These are phyloP conservation scores for Drosophila baimaii DNA, from an alignment of 1,140 invertebrate genomes.

Conservation along the genomic window DNA sequence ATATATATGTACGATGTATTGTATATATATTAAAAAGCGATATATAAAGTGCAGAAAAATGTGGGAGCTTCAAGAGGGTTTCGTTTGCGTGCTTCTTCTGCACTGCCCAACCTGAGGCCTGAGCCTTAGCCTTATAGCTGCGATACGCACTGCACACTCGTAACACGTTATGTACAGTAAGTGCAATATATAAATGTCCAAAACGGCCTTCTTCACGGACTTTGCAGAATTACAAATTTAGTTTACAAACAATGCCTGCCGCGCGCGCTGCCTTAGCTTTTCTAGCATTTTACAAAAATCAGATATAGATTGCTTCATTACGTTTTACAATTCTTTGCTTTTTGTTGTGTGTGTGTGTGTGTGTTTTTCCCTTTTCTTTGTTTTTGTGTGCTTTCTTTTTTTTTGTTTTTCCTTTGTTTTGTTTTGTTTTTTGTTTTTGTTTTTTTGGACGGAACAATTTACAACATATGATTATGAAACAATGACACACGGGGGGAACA, in stretches of 20 bases:
- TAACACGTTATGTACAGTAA: slow-evolving; percentile 50
- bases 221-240: slow-evolving; percentile 24
- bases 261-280: neutral
- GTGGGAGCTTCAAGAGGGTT: neutral
- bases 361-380: slow-evolving; percentile 20
- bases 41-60: slow-evolving; percentile 3
- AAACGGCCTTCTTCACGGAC: slow-evolving; percentile 25
- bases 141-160: slow-evolving; percentile 30
- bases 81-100: neutral
- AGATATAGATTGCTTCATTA: slow-evolving; percentile 47
- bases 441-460: slow-evolving; percentile 82
- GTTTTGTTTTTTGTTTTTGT: slow-evolving; percentile 39
- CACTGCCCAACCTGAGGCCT: no score
- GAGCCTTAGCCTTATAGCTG: slow-evolving; percentile 6
- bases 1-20: slow-evolving; percentile 6
- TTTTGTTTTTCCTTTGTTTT: slow-evolving; percentile 20
- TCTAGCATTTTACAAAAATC: slow-evolving; percentile 40
- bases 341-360: slow-evolving; percentile 27
- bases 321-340: slow-evolving; percentile 45
- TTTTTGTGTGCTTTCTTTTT: slow-evolving; percentile 14
- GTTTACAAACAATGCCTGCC: slow-evolving; percentile 38
- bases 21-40: slow-evolving; percentile 1
- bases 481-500: slow-evolving; percentile 55
- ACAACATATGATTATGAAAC: slow-evolving; percentile 83
- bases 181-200: slow-evolving; percentile 38